Base-by-base conservation (phyloP, 2,888 invertebrate species). In the Euplexia lucipara region DNA sequence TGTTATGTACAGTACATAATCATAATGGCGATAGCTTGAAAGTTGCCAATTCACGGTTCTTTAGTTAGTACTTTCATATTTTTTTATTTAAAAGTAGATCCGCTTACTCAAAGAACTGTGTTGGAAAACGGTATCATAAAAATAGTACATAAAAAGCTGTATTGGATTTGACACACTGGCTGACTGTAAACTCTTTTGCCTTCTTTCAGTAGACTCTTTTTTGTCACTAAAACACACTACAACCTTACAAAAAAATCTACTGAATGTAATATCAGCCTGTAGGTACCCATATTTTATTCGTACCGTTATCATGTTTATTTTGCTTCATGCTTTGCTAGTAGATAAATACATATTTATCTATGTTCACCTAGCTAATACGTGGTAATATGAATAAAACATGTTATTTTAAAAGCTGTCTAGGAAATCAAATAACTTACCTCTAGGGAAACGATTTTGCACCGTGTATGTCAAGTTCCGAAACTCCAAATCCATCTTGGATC, bases 401-500 rank as follows among this genome's bases (percentile, higher is more conserved):
- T 18, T 7, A n/a, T 20, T 7, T 41, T n/a, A 0, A 2, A 18
- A 9, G 7, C 9, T 12, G 12, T n/a, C 6, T 14, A n/a, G 26
- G n/a, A 30, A 34, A 30, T n/a, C n/a, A 6, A 14, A 47, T 9
- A 54, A 78, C 79, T 83, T 85, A 95, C 95, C 91, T 90, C 87
- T 93, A 56, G 84, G 78, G 45, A 94, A 69, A 51, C 90, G 87
- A 71, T 84, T 91, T 52, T 87, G 83, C 37, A 95, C 91, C 1
- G 93, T 92, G 77, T 95, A 95, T 16, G 90, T 91, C 75, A 95
- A 83, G 79, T 95, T 91, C 20, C 94, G 93, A 89, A 95, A 95
- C 88, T 95, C 95, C 90, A 95, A 88, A 91, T 95, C 94, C 95
- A 95, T 95, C 78, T 84, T 91, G 79, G 72, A 72, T 80, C 70